phyloP scores from a whole-genome alignment of 2,113 vertebrate genomes.

The Corythornis cristatus region DNA sequence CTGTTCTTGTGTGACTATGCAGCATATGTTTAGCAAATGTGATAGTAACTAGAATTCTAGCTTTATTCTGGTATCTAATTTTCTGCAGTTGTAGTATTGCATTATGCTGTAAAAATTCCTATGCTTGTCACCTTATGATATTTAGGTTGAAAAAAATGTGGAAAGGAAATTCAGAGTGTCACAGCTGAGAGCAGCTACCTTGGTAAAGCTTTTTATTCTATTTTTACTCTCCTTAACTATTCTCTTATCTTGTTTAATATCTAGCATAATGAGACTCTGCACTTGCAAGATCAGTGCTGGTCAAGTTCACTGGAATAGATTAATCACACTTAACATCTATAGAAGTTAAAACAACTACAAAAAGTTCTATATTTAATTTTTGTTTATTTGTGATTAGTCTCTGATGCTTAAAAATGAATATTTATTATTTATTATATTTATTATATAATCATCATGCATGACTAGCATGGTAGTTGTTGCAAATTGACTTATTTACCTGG shows the following conservation, averaged over 20 bases:
- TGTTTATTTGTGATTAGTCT: neutral
- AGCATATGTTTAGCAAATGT: neutral
- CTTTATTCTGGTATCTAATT: neutral
- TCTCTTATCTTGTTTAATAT: neutral
- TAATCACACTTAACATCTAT: neutral
- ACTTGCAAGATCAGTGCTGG: neutral
- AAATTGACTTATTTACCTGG: neutral
- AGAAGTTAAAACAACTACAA: neutral
- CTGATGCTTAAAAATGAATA: neutral
- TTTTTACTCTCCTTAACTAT: neutral
- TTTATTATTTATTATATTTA: neutral
- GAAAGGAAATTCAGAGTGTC: neutral
- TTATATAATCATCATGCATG: too few relatives aligned
- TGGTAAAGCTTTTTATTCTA: neutral
- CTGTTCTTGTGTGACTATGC: neutral
- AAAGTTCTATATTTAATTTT: neutral
- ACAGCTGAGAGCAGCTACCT: neutral
- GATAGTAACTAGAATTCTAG: neutral
- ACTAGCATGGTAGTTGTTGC: neutral
- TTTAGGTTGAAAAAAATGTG: neutral
- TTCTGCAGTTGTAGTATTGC: neutral
- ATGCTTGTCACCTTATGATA: neutral
- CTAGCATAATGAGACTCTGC: neutral
- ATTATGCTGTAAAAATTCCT: neutral
- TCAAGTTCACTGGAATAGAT: neutral